These are phyloP conservation scores for Reticulitermes speratus DNA, from an alignment of 1,140 invertebrate genomes.

Conservation along the genomic window DNA sequence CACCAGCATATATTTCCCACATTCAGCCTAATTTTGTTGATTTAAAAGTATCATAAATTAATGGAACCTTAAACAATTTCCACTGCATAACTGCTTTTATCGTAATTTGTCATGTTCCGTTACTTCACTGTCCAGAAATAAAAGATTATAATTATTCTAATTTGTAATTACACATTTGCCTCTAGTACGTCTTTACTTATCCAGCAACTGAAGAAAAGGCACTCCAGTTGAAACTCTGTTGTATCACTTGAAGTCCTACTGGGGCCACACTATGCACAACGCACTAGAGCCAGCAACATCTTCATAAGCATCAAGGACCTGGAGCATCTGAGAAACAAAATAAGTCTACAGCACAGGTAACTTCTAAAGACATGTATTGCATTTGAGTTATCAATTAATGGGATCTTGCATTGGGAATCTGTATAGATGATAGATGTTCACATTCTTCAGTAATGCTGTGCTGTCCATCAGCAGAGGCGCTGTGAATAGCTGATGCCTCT, in stretches of 20 bases:
- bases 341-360: neutral
- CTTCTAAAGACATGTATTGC: too few species aligned
- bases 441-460: too few species aligned
- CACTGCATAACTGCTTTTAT: neutral
- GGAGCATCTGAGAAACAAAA: conserved; percentile 21
- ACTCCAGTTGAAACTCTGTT: neutral
- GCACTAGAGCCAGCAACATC: conserved; percentile 28
- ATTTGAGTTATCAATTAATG: too few species aligned
- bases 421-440: too few species aligned
- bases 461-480: too few species aligned
- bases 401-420: too few species aligned
- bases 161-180: neutral
- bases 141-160: neutral
- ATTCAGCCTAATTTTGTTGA: neutral
- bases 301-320: conserved; percentile 26
- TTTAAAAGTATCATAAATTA: neutral
- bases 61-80: neutral
- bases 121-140: neutral
- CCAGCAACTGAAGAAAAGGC: neutral
- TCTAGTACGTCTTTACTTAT: conserved; percentile 10
- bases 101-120: neutral
- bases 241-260: neutral
- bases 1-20: neutral
- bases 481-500: too few species aligned
- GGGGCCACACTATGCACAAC: neutral